Conservation (phyloP, 2,888 invertebrate genomes). For the Auanema sp. region DNA sequence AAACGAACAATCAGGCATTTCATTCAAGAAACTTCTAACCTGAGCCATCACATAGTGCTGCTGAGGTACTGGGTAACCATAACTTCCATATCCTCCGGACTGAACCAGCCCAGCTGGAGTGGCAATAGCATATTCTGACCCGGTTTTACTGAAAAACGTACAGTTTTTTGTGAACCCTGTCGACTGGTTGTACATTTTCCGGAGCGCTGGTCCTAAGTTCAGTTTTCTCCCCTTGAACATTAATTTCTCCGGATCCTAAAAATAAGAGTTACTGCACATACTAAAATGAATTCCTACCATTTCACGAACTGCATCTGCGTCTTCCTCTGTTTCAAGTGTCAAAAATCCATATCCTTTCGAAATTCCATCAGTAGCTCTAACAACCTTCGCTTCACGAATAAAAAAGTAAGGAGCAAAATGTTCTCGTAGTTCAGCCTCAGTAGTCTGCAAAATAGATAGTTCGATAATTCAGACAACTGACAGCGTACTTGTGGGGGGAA, state of each 20-base stretch:
- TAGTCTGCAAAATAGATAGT: slow-evolving; percentile 33
- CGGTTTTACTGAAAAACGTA: no score
- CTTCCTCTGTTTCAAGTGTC: slow-evolving; percentile 84
- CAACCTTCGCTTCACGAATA: slow-evolving; percentile 83
- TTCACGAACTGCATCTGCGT: slow-evolving; percentile 69
- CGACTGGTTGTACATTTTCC: slow-evolving; percentile 24
- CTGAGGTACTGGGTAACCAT: neutral
- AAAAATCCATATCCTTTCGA: slow-evolving; percentile 87
- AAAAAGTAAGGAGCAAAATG: slow-evolving; percentile 80
- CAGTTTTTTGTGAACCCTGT: no score
- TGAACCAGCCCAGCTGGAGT: slow-evolving; percentile 4
- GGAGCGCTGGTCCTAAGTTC: slow-evolving; percentile 47
- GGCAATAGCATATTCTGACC: slow-evolving; percentile 3
- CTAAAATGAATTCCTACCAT: slow-evolving; percentile 7
- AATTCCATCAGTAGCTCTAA: slow-evolving; percentile 88
- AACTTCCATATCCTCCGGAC: slow-evolving; percentile 1
- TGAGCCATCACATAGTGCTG: neutral
- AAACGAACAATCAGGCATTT: no score
- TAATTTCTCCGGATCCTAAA: slow-evolving; percentile 34
- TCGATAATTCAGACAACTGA: neutral
- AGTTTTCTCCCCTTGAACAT: slow-evolving; percentile 40
- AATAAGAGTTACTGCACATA: neutral
- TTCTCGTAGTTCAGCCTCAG: slow-evolving; percentile 35
- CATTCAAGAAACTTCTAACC: no score
- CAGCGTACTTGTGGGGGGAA: slow-evolving; percentile 77